Evolutionary conservation across 2,888 invertebrate genomes (phyloP), one percentile per base, ranked within the genome.

Genomic region (Junonia oenone): DNA sequence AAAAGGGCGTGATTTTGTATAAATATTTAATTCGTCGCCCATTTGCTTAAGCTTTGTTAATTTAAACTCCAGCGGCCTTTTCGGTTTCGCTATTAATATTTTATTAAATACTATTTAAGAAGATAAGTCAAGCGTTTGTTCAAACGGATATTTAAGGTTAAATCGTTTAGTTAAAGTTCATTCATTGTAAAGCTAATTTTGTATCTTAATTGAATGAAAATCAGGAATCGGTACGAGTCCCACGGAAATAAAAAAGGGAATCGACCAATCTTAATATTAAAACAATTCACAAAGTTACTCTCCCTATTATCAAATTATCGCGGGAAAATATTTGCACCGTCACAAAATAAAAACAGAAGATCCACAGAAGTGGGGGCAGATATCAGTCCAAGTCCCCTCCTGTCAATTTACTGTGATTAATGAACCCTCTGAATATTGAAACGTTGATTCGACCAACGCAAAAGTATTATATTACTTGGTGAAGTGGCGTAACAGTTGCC

Each of bases 331-430:
- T 68, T 69, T 64, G 59, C 59, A 60, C 56, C 55, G 55, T 56
- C 56, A 58, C 62, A 63, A 68, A 69, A 73, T 71, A 72, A 79
- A 80, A 83, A 71, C 67, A 70, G 57, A 55, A 56, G 56, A 60
- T 45, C 59, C 58, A 59, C 57, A 54, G 57, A 52, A 58, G 63
- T 67, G 69, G 69, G 70, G 71, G 71, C 71, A 73, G 72, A 72
- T 71, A 78, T 72, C 73, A 73, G 63, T 69, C 74, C 65, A 76
- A 77, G 78, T 74, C 71, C 78, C 81, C 81, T 72, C 79, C 76
- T 83, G 89, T 89, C 90, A 90, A 89, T 90, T 63, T 89, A 87
- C 76, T 72, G 77, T 87, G 88, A 89, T 89, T 87, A 90, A 89
- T 90, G 88, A 82, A 82, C 71, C 76, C 76, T 75, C 73, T 72